Evolutionary conservation across 2,797 vertebrate species (phyloP).

Genomic region (Sebastes hopkinsi): DNA sequence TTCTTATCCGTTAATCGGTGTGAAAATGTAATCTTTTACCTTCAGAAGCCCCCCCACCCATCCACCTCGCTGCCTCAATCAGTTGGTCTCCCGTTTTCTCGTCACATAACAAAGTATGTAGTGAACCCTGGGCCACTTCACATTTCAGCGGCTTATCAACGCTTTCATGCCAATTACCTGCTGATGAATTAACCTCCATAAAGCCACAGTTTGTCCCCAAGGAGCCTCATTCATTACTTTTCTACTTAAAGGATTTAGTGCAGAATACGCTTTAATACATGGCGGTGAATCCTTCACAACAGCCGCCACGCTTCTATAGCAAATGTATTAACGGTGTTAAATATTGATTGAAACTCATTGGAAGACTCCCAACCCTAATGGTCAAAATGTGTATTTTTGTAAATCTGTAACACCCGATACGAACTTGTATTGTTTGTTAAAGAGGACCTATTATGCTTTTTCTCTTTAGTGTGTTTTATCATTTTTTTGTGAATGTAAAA

Average conservation of each 20-base stretch:
- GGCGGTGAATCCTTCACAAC: background rate
- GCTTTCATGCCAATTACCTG: conserved; percentile 24
- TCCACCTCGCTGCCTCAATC: conserved; percentile 8
- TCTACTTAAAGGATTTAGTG: conserved; percentile 18
- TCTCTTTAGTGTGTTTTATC: too few relatives aligned
- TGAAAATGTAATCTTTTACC: conserved; percentile 77
- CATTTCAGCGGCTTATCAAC: conserved; percentile 16
- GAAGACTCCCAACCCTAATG: background rate
- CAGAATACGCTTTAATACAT: background rate
- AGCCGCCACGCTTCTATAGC: too few relatives aligned
- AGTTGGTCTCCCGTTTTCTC: background rate
- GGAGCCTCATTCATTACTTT: background rate
- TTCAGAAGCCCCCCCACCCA: conserved; percentile 28
- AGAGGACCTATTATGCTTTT: too few relatives aligned
- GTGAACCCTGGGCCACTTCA: background rate
- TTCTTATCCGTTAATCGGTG: conserved; percentile 76
- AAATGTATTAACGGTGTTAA: too few relatives aligned
- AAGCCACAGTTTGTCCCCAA: conserved; percentile 3
- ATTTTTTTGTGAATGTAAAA: too few relatives aligned
- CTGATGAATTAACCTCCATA: conserved; percentile 36
- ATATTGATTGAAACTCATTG: background rate
- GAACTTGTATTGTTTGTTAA: too few relatives aligned
- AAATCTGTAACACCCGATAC: background rate
- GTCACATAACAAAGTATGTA: background rate
- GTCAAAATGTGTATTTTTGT: too few relatives aligned